A percentile compares a stretch with the other conserved stretches of the same genome.
Evolutionary conservation across 2,797 vertebrate genomes (phyloP).

Genomic region (Oryzias sinensis): DNA sequence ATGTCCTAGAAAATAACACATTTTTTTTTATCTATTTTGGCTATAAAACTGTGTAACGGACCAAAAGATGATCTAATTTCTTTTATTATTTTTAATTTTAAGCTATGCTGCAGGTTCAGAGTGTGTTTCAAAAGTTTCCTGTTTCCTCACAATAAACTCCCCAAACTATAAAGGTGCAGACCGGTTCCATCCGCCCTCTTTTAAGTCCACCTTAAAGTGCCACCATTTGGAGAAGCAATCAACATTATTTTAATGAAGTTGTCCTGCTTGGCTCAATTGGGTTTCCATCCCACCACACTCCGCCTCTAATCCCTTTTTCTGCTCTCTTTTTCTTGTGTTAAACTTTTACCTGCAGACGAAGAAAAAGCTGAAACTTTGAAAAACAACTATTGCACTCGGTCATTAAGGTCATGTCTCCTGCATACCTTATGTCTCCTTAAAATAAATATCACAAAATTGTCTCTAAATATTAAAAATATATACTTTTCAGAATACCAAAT

Average conservation of each 20-base stretch:
- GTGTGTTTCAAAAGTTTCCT: neutral
- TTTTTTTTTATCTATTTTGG: too few species aligned
- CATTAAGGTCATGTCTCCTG: neutral
- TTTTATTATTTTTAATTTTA: too few species aligned
- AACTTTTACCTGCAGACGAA: neutral
- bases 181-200: conserved; percentile 27
- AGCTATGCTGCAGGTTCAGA: too few species aligned
- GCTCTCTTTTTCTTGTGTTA: neutral
- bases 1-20: too few species aligned
- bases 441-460: conserved; percentile 2
- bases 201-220: conserved; percentile 40
- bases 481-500: conserved; percentile 3
- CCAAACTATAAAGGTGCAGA: neutral
- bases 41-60: too few species aligned
- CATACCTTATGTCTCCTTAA: neutral
- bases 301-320: conserved; percentile 9
- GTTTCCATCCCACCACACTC: conserved; percentile 19
- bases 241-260: conserved; percentile 62
- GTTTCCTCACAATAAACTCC: too few species aligned
- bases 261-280: conserved; percentile 37
- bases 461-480: neutral
- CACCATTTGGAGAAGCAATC: conserved; percentile 51
- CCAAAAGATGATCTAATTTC: too few species aligned
- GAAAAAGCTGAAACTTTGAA: conserved; percentile 19
- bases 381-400: neutral